Evolutionary conservation across 2,888 invertebrate species (phyloP).

Genomic region (Gasteruption jaculator): DNA sequence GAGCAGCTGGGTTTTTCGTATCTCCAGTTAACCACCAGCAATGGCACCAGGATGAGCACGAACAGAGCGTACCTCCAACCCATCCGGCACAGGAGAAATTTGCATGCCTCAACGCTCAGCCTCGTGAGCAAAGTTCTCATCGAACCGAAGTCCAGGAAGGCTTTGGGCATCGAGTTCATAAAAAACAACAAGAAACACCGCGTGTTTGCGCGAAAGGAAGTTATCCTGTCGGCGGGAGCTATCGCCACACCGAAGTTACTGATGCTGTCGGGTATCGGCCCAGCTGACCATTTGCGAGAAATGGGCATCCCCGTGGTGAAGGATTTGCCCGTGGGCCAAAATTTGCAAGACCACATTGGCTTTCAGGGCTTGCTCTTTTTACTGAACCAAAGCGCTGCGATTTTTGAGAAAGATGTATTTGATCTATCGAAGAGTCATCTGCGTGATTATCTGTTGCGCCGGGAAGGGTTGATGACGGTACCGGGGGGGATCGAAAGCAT

Average conservation of each 20-base stretch:
- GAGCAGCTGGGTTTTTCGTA: conserved; percentile 61
- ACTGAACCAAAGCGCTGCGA: conserved; percentile 42
- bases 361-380: conserved; percentile 62
- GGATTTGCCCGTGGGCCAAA: conserved; percentile 64
- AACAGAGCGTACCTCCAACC: conserved; percentile 66
- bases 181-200: conserved; percentile 54
- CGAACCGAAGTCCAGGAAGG: conserved; percentile 56
- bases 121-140: conserved; percentile 60
- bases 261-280: conserved; percentile 76
- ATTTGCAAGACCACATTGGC: conserved; percentile 68
- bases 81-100: conserved; percentile 58
- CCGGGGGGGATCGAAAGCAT: conserved; percentile 67
- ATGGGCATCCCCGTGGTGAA: conserved; percentile 56
- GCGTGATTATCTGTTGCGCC: conserved; percentile 56
- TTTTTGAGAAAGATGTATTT: conserved; percentile 8
- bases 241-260: conserved; percentile 75
- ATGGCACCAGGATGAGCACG: conserved; percentile 65
- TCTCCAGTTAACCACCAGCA: conserved; percentile 62
- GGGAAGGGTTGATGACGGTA: conserved; percentile 59
- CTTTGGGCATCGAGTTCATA: conserved; percentile 60
- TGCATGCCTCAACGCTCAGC: conserved; percentile 60
- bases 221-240: conserved; percentile 72
- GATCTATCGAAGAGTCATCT: conserved; percentile 26
- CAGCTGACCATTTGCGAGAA: conserved; percentile 57
- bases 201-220: conserved; percentile 64